Conservation (phyloP, 2,888 invertebrate genomes). For the Pristionchus entomophagus region DNA sequence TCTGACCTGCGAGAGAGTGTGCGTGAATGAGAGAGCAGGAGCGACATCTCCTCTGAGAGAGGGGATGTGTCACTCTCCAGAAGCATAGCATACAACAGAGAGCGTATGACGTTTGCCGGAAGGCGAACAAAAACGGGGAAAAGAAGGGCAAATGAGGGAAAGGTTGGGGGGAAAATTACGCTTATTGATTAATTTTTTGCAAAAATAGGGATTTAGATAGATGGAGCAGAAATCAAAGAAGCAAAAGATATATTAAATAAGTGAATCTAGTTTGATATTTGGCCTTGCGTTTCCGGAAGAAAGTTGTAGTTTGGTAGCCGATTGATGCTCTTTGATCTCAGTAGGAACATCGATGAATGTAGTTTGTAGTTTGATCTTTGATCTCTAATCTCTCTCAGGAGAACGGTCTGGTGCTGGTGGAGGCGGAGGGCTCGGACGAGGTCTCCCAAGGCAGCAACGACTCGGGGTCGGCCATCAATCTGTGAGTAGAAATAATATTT, state of each 20-base stretch:
- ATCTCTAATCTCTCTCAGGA: slow-evolving; percentile 65
- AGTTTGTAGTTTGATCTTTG: background rate
- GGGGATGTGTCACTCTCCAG: too few relatives aligned
- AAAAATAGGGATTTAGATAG: background rate
- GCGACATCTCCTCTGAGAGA: too few relatives aligned
- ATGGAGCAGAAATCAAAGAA: too few relatives aligned
- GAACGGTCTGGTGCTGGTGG: slow-evolving; percentile 77
- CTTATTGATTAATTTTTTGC: background rate
- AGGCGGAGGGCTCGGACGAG: slow-evolving; percentile 77
- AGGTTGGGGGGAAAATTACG: background rate
- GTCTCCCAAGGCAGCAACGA: slow-evolving; percentile 62
- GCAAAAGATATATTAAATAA: too few relatives aligned
- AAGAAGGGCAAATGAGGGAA: slow-evolving; percentile 12
- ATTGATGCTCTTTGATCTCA: too few relatives aligned
- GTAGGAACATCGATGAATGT: too few relatives aligned
- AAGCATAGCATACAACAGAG: background rate
- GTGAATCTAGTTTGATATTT: too few relatives aligned
- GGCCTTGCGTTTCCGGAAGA: too few relatives aligned
- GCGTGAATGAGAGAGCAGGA: too few relatives aligned
- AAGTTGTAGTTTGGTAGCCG: too few relatives aligned
- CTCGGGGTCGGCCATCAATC: slow-evolving; percentile 63
- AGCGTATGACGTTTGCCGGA: slow-evolving; percentile 19
- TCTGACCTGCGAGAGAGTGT: too few relatives aligned
- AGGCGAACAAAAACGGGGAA: background rate
- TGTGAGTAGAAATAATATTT: slow-evolving; percentile 56